Evolutionary conservation across 2,113 vertebrate genomes (phyloP), one percentile per base, ranked within the genome.

Genomic region (Microcebus ravelobensis): DNA sequence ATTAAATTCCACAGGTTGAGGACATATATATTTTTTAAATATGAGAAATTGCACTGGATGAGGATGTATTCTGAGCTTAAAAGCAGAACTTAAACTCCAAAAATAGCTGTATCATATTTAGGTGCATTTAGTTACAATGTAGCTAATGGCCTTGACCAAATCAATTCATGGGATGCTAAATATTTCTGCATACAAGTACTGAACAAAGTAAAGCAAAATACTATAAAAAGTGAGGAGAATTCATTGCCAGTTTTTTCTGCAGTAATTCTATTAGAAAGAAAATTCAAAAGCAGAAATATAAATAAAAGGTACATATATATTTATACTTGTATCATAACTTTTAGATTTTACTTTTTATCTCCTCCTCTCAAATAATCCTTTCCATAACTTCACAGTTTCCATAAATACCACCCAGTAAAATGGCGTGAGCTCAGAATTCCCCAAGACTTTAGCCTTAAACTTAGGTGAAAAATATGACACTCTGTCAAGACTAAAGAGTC

Each of bases 221-320:
- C 39, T n/a, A 1, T 82, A 90, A 93, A 39, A 86, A 21, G 31
- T 6, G 61, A 31, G 25, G 4, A 76, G 29, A 76, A 67, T 84
- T 82, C 23, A 4, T 9, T 81, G 29, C 1, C 6, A 55, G 48
- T 17, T 88, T 68, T 65, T 29, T 27, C 63, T 83, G 25, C 48
- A 81, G 1, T 8, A 31, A 21, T 36, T 67, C 73, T 80, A 86
- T 65, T 76, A 67, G 25, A 70, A 82, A 67, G 82, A 94, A 88
- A 82, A 89, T 76, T 76, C 29, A 39, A 76, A 95, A 90, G 59
- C 20, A 95, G 36, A 93, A 79, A 70, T 39, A 50, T 34, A 89
- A 67, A 27, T 87, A 96, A 50, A 82, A 92, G 31, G 31, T 50
- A 31, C 15, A 55, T 10, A 42, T 36, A 1, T 65, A 77, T 65